Evolutionary conservation across 1,140 invertebrate species (phyloP), one percentile per base, ranked within the genome.

Genomic region (Zaprionus taronus): DNA sequence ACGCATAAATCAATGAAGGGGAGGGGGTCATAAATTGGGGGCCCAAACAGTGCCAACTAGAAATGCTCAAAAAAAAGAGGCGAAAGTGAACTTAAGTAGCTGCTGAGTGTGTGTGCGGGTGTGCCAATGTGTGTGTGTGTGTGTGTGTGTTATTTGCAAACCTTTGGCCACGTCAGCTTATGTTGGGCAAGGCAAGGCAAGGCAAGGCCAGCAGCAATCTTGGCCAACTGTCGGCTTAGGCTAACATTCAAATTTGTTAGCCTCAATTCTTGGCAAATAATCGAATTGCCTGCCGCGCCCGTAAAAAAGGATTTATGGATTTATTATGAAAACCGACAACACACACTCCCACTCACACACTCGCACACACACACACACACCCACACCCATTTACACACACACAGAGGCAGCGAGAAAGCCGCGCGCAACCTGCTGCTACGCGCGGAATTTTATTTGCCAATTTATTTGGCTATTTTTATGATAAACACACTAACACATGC

Each of bases 391-490:
- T 60, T 36, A 67, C 49, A 53, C 17, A 53, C 17, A 62, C 28
- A 44, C 0, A 55, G 14, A 9, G 17, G 9, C 4, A 14, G 26
- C 38, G 11, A 49, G 17, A 55, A 11, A 44, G 31, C 41, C 64
- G 47, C 47, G 68, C 70, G 69, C 79, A 87, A 86, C 80, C 77
- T 86, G 83, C 73, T 63, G 79, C 69, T 81, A 75, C 65, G 76
- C 77, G 57, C 68, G 80, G 79, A 69, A 70, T 83, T 87, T 87
- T 63, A 72, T 87, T 85, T 87, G 84, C 81, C 84, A 76, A 84
- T 84, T 87, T 87, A 87, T 87, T 89, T 89, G 71, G 74, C 84
- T 87, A 87, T 87, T 89, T 87, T 89, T 87, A 90, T 84, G 84
- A 77, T 75, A 72, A 68, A 28, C 64, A 67, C 56, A 68, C 36